A percentile compares a stretch with the other conserved stretches of the same genome.
These are phyloP conservation scores for Chironomus riparius DNA, from an alignment of 2,888 invertebrate species.

Conservation along the genomic window DNA sequence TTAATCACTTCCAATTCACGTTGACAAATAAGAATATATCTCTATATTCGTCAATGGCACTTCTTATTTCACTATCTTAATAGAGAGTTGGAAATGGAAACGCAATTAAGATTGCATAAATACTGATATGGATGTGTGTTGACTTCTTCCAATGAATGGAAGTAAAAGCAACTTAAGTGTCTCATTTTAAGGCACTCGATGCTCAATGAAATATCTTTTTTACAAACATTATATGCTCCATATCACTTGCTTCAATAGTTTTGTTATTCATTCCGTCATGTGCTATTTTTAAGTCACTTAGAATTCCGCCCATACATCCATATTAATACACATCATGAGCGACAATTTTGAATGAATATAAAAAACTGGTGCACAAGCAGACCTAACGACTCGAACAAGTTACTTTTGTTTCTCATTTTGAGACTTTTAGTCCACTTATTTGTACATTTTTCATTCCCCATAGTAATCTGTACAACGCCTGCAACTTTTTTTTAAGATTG, in stretches of 20 bases:
- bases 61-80: background rate
- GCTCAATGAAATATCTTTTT: background rate
- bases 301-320: background rate
- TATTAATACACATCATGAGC: background rate
- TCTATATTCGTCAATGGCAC: too few relatives aligned
- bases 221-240: background rate
- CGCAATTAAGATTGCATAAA: background rate
- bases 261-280: background rate
- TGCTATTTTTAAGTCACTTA: background rate
- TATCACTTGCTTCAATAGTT: background rate
- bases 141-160: background rate
- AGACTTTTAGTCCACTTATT: background rate
- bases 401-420: background rate
- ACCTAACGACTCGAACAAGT: background rate
- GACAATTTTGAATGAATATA: background rate
- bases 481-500: background rate
- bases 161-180: too few relatives aligned
- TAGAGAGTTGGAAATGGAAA: background rate
- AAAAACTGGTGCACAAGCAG: background rate
- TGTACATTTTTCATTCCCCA: background rate
- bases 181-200: background rate
- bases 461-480: background rate
- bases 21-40: too few relatives aligned
- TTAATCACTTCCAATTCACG: too few relatives aligned
- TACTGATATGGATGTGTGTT: background rate